Evolutionary conservation across 2,113 vertebrate species (phyloP).

Genomic region (Ploceus nigricollis): DNA sequence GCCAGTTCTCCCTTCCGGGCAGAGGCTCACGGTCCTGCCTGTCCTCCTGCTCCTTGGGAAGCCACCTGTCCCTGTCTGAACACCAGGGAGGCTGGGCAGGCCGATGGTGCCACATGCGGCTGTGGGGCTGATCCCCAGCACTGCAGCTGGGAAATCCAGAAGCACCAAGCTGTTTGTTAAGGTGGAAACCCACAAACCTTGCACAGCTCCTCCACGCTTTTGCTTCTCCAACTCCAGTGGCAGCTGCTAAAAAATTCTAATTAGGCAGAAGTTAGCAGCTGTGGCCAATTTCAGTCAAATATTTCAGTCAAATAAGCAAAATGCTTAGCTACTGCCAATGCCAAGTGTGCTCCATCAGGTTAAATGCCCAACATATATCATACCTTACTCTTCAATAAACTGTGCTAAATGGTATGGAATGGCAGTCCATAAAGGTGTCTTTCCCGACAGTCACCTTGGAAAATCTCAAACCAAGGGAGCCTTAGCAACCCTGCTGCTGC

Average conservation of each 20-base stretch:
- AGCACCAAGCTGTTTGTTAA: not conserved
- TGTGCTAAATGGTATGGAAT: rapidly evolving
- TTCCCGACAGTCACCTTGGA: not conserved
- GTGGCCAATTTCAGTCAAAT: not conserved
- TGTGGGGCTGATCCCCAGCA: rapidly evolving
- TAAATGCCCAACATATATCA: not conserved
- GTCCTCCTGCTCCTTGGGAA: not conserved
- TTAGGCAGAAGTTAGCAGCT: not conserved
- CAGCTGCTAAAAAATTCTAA: not conserved
- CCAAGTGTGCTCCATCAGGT: not conserved
- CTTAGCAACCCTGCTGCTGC: not conserved
- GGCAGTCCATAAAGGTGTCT: not conserved
- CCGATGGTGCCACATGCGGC: rapidly evolving
- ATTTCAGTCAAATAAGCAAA: not conserved
- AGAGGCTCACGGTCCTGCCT: rapidly evolving
- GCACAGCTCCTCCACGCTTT: not conserved
- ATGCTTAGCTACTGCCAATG: rapidly evolving
- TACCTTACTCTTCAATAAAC: not conserved
- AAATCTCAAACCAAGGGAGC: not conserved
- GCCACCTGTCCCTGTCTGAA: not conserved
- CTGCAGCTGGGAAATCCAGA: not conserved
- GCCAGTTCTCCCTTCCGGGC: not conserved
- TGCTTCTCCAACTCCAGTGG: not conserved
- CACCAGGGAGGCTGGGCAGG: not conserved
- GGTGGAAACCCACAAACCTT: not conserved